Base-by-base conservation (phyloP, 1,140 invertebrate species). In the Dreissena rostriformis region DNA sequence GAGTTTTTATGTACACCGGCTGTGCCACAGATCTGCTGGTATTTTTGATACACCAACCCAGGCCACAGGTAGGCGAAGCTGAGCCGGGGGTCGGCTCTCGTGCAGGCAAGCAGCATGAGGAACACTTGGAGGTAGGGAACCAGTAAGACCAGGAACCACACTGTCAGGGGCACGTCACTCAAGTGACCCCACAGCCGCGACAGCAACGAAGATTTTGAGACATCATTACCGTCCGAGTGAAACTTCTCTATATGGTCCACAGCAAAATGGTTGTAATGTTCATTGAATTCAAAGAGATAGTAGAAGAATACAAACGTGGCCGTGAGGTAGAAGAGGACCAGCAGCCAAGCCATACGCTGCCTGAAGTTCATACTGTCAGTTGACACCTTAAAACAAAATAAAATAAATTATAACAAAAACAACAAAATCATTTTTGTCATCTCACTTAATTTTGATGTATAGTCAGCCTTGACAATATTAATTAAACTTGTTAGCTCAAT, bases 271-370 rank as follows among this genome's bases (percentile, higher is more conserved):
- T 91, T 92, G 75, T 89, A 92, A 29, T 86, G 88, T n/a, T 90
- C 88, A 86, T 88, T 91, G 24, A 92, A 90, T 79, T 91, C 91
- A 88, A 92, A 92, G n/a, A 91, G 71, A 77, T 92, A 92, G 75
- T 91, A 91, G 15, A 89, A 85, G 53, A 90, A 82, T 22, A 74
- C 88, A 87, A 88, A 89, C 12, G 91, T 88, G 4, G 73, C 87
- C 66, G 55, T 76, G 12, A 92, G 74, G 79, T 88, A 92, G 10
- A 87, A 17, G 17, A 88, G 51, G 10, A 90, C 83, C 67, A 87
- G 28, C 17, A 92, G 52, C 90, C 90, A 92, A 7, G 91, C 91
- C 15, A 92, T 83, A 65, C 91, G 79, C 84, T 92, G 91, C 71
- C 91, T 86, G 82, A 92, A 92, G 55, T 91, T 92, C 91, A 92